Conservation (phyloP, 2,113 vertebrate species). For the Conger conger region DNA sequence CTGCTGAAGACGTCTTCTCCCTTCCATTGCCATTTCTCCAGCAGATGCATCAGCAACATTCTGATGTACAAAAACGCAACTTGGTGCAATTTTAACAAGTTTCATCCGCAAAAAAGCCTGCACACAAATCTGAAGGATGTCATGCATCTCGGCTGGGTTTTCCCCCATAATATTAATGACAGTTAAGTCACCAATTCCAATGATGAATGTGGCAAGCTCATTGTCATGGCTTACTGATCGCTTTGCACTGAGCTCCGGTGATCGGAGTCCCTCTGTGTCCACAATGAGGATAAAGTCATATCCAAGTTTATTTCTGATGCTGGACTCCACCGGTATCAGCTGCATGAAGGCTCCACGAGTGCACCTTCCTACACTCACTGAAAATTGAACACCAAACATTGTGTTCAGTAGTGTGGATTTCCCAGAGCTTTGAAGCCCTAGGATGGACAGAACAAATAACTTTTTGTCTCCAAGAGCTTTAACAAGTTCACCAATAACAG, state of each 20-base stretch:
- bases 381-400: slow-evolving; percentile 72
- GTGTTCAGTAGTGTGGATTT: slow-evolving; percentile 73
- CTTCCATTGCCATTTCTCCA: slow-evolving; percentile 32
- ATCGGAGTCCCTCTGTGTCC: slow-evolving; percentile 44
- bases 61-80: slow-evolving; percentile 45
- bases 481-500: slow-evolving; percentile 59
- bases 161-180: slow-evolving; percentile 45
- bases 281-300: slow-evolving; percentile 52
- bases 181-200: slow-evolving; percentile 68
- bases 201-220: slow-evolving; percentile 62
- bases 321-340: slow-evolving; percentile 26
- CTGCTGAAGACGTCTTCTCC: slow-evolving; percentile 33
- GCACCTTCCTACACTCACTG: slow-evolving; percentile 54
- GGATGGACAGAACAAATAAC: slow-evolving; percentile 60
- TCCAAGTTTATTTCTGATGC: slow-evolving; percentile 43
- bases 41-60: slow-evolving; percentile 40
- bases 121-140: slow-evolving; percentile 46
- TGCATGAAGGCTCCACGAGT: slow-evolving; percentile 59
- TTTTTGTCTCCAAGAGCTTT: slow-evolving; percentile 48
- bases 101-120: slow-evolving; percentile 46
- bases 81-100: slow-evolving; percentile 29
- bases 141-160: slow-evolving; percentile 42
- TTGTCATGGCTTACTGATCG: slow-evolving; percentile 50
- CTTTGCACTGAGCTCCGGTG: slow-evolving; percentile 37
- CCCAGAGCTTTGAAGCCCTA: slow-evolving; percentile 66